Evolutionary conservation across 2,888 invertebrate species (phyloP), one percentile per base, ranked within the genome.

Genomic region (Ceraclea dissimilis): DNA sequence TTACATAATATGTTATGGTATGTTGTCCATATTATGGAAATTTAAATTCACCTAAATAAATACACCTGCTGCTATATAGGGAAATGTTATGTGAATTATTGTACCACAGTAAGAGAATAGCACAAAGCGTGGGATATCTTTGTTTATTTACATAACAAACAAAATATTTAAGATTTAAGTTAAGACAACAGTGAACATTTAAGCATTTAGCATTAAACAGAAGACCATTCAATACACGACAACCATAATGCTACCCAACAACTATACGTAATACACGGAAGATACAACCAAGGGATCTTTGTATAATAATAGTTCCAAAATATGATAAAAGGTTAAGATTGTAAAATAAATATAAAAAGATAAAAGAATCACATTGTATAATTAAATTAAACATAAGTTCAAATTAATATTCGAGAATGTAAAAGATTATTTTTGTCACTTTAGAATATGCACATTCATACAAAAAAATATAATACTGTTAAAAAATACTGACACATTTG

Each of bases 151-250:
- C 26, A 26, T 26, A 6, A 6, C 4, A 4, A 26, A 26, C 26
- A 26, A 26, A 26, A 4, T 26, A 6, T 26, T 26, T 26, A 26
- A 26, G 26, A 26, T 6, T 26, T 6, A 6, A 26, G 10, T 26
- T 26, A 26, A 26, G 10, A 26, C 26, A 26, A 26, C 26, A 26
- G 26, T 26, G 10, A 26, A 26, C 26, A 26, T 26, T n/a, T 6
- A 26, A 26, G 26, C 26, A 26, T 10, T 6, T 26, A 33, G 51
- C 46, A 46, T 49, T 31, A 16, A 58, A 59, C 56, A 53, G 43
- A 53, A 56, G 54, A 52, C 39, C 44, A 31, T 48, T 51, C 19
- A 58, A 39, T 46, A 58, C 51, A 51, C 39, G 51, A 51, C 26
- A 46, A 50, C 55, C 22, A 53, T 55, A 31, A 52, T 18, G 52